These are phyloP conservation scores for Capitulum mitella DNA, from an alignment of 2,888 invertebrate genomes.

Conservation along the genomic window DNA sequence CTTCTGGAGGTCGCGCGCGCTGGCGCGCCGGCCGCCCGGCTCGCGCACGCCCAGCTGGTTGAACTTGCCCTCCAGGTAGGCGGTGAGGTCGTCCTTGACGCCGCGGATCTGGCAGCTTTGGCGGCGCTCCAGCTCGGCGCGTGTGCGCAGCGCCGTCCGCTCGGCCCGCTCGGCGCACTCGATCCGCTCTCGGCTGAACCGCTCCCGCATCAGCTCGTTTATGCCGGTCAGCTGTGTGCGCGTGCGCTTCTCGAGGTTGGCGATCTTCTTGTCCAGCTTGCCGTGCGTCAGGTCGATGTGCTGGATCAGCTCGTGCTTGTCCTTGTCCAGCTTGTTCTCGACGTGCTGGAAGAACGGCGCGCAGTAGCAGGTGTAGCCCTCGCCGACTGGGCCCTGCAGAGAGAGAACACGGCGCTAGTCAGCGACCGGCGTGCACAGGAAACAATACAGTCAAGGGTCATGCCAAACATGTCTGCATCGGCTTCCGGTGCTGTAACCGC, in stretches of 20 bases:
- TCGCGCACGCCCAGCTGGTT: constrained; percentile 31
- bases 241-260: constrained; percentile 65
- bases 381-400: constrained; percentile 73
- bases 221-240: constrained; percentile 61
- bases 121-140: not conserved
- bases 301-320: constrained; percentile 68
- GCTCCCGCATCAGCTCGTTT: constrained; percentile 49
- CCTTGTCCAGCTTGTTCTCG: constrained; percentile 67
- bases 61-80: constrained; percentile 4
- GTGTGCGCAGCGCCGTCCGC: not conserved
- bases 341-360: constrained; percentile 83
- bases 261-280: constrained; percentile 69
- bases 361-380: constrained; percentile 86
- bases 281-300: constrained; percentile 72
- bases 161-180: constrained; percentile 9
- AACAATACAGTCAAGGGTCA: no score
- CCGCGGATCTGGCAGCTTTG: not conserved
- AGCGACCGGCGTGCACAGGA: no score
- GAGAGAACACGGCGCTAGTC: no score
- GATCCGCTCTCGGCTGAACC: constrained; percentile 27
- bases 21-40: not conserved
- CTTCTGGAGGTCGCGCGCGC: not conserved
- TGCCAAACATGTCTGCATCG: no score
- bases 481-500: no score
- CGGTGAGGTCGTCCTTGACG: constrained; percentile 23